Percentiles rank a stretch among this genome's conserved stretches.
These are phyloP conservation scores for Ibidorhyncha struthersii DNA, from an alignment of 2,113 vertebrate species.

Conservation along the genomic window DNA sequence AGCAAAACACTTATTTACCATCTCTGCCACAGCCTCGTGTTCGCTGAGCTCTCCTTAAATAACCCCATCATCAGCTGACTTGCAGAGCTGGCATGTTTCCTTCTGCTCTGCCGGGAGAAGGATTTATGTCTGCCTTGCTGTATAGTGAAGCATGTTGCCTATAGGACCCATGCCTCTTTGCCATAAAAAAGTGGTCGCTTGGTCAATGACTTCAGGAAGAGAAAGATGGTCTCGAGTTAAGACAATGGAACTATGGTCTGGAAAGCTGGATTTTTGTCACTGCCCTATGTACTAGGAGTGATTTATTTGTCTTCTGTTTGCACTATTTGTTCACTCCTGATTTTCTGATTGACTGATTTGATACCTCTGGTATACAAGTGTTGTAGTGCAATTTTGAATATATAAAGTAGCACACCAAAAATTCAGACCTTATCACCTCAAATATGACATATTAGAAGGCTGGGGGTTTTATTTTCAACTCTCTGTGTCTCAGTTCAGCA, in stretches of 20 bases:
- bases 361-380: not conserved
- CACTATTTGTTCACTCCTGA: not conserved
- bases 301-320: not conserved
- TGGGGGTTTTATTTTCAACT: not conserved
- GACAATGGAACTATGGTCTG: not conserved
- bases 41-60: not conserved
- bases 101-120: not conserved
- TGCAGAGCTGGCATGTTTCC: not conserved
- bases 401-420: not conserved
- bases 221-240: not conserved
- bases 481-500: not conserved
- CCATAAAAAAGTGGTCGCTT: not conserved
- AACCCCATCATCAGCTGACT: not conserved
- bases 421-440: not conserved
- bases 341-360: not conserved
- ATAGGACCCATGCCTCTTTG: not conserved
- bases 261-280: constrained; percentile 13
- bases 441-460: not conserved
- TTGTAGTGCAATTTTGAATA: not conserved
- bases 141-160: not conserved
- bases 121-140: not conserved
- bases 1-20: not conserved
- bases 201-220: not conserved
- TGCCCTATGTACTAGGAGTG: not conserved
- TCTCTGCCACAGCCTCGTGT: not conserved